Evolutionary conservation across 1,140 invertebrate genomes (phyloP), one percentile per base, ranked within the genome.

Genomic region (Drosophila leontia): DNA sequence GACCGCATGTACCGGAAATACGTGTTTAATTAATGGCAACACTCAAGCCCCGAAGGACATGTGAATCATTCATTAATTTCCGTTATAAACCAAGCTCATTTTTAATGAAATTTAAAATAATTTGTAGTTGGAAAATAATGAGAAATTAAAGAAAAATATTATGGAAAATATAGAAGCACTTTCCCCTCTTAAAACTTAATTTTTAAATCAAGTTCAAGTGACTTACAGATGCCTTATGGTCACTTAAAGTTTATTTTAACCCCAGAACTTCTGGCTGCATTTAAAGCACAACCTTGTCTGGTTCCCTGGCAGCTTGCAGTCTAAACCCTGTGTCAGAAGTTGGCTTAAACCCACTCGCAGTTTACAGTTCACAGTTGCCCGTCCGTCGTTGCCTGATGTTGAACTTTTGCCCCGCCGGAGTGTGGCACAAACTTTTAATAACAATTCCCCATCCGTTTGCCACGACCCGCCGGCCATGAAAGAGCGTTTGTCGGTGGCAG

Each of bases 341-440:
- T 83, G 58, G 63, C 41, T 61, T 62, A 78, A 80, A 50, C 62
- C 59, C 57, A 61, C 41, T 60, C 35, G 32, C 45, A 42, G 55
- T 50, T 68, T 32, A 37, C 56, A 55, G 45, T 39, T 65, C 29
- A 8, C 65, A 26, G 60, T 72, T 50, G 13, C 15, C 23, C 26
- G 23, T 37, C 26, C 58, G n/a, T 26, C 26, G 47, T 15, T 50
- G 51, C 70, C 57, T 58, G 78, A 23, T 13, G 51, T 17, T 44
- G 35, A 74, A 60, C 75, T 70, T 56, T 63, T 42, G 32, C 29
- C 56, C 75, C 61, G 48, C 9, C 55, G 48, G 26, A 29, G 58
- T n/a, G 59, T 39, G 48, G 45, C 32, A 51, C 19, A 75, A 75
- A 86, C 68, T 76, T 82, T 80, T 84, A 83, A 80, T 84, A 80